phyloP scores from a whole-genome alignment of 2,113 vertebrate genomes.

The Ptychochromis oligacanthus region DNA sequence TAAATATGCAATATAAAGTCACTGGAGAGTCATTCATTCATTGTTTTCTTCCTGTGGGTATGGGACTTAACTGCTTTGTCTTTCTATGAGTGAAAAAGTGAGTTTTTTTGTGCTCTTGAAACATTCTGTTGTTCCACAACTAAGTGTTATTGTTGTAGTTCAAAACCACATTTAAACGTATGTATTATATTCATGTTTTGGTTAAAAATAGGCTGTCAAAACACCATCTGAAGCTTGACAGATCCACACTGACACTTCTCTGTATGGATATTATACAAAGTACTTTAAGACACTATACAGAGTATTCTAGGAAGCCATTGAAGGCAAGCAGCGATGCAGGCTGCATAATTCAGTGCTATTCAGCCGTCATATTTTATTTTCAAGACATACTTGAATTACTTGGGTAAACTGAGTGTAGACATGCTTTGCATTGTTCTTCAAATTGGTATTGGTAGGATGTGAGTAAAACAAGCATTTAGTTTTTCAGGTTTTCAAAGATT shows the following conservation, averaged over 20 bases:
- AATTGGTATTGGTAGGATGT: not conserved
- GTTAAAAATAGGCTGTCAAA: constrained; percentile 26
- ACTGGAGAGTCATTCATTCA: not conserved
- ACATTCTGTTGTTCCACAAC: not conserved
- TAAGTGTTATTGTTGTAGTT: not conserved
- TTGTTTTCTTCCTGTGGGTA: not conserved
- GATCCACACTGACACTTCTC: not conserved
- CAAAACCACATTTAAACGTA: not conserved
- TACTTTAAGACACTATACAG: not conserved
- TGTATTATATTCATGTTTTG: not conserved
- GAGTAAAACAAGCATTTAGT: not conserved
- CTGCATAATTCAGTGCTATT: not conserved
- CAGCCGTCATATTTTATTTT: constrained; percentile 23
- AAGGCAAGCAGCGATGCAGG: not conserved
- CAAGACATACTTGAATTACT: constrained; percentile 1
- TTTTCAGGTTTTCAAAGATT: not conserved
- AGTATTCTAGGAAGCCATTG: constrained; percentile 7
- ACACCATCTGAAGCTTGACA: constrained; percentile 14
- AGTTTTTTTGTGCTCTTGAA: not conserved
- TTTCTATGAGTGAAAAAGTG: not conserved
- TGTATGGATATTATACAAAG: constrained; percentile 11
- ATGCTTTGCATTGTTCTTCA: not conserved
- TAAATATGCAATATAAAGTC: not conserved
- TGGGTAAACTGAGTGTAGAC: not conserved
- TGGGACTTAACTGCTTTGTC: not conserved